phyloP scores from a whole-genome alignment of 2,797 vertebrate species.

The Pampus argenteus region DNA sequence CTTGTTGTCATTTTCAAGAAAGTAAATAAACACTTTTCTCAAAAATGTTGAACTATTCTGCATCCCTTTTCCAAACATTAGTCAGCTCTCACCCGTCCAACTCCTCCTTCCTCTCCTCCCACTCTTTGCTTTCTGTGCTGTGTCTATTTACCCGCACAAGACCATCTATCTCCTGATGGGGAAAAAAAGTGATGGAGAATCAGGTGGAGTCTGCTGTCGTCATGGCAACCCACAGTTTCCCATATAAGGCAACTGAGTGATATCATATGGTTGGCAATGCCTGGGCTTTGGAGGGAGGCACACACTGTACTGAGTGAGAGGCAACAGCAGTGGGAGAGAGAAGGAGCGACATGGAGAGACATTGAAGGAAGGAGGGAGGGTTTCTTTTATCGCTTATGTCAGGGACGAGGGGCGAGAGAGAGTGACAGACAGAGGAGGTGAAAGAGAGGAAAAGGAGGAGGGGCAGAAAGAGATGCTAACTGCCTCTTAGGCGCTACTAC shows the following conservation, averaged over 20 bases:
- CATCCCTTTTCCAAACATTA: slow-evolving; percentile 7
- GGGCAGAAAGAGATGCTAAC: slow-evolving; percentile 70
- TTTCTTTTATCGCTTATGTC: slow-evolving; percentile 34
- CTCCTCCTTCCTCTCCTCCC: slow-evolving; percentile 37
- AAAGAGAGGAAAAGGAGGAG: slow-evolving; percentile 58
- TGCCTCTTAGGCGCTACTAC: slow-evolving; percentile 75
- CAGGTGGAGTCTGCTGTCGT: slow-evolving; percentile 93
- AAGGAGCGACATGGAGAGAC: slow-evolving; percentile 45
- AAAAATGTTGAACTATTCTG: slow-evolving; percentile 3
- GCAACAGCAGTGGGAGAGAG: slow-evolving; percentile 49
- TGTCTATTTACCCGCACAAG: slow-evolving; percentile 64
- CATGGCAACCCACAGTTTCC: slow-evolving; percentile 86
- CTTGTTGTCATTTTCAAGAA: too few relatives aligned
- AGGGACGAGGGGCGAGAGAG: slow-evolving; percentile 42
- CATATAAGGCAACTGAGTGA: slow-evolving; percentile 85
- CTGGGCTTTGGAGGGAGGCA: slow-evolving; percentile 63
- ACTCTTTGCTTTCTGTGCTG: slow-evolving; percentile 58
- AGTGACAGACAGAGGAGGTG: slow-evolving; percentile 11
- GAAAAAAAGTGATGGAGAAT: slow-evolving; percentile 72
- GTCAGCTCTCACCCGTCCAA: slow-evolving; percentile 8
- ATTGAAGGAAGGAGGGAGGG: slow-evolving; percentile 32
- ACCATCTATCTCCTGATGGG: slow-evolving; percentile 55
- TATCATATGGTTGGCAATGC: slow-evolving; percentile 82
- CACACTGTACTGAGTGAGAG: slow-evolving; percentile 65
- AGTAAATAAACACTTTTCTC: not conserved